Base-by-base conservation (phyloP, 1,140 invertebrate genomes). In the Myzus persicae region DNA sequence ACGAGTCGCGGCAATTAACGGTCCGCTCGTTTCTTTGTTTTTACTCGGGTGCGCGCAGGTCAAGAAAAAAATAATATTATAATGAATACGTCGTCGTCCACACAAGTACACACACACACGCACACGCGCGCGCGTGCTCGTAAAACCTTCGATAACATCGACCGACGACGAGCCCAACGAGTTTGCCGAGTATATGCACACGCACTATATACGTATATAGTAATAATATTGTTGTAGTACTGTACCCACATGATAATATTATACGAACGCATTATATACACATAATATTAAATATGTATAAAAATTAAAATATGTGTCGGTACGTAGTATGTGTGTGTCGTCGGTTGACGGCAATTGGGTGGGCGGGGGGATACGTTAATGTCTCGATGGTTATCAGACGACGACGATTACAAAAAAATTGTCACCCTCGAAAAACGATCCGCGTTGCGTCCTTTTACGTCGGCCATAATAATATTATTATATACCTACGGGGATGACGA, bases 41-140 rank as follows among this genome's bases (percentile, higher is more conserved):
- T 36, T 26, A 40, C 40, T 42, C 20, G 89, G 11, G 90, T n/a
- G 59, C 40, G 90, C 59, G 90, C 90, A 91, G 90, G 90, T 91
- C 90, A 91, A 91, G 90, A 91, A 91, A 46, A 91, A 42, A 46
- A 46, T 36, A 48, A 31, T 42, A 42, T n/a, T 48, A 36, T 36
- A 89, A 51, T 26, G 46, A 51, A 40, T 59, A 26, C 48, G 36
- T 59, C 22, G 48, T 59, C 36, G 36, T 31, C 26, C 38, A 42
- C 38, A 31, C 31, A 14, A 11, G 36, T 14, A 36, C 85, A 36
- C 4, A 88, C 6, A 59, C 48, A 40, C 36, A n/a, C 54, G 26
- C 7, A 42, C 40, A n/a, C 89, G 38, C 54, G 6, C 38, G 36
- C 54, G 26, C 38, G 38, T n/a, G 38, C 40, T 40, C 11, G 42